Base-by-base conservation (phyloP, 1,140 invertebrate genomes). In the Hycleus cichorii region DNA sequence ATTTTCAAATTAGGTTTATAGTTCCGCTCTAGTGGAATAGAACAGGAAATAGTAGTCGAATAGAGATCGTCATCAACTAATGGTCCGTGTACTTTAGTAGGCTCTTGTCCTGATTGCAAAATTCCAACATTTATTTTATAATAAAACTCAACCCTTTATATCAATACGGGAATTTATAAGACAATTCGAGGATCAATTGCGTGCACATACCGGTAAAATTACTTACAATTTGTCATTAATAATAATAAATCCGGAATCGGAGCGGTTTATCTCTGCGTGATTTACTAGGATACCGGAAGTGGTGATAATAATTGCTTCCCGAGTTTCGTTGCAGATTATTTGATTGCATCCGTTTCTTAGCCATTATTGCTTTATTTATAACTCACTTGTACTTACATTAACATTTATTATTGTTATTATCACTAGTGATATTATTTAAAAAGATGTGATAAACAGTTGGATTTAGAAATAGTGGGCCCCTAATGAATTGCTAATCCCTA, bases 401-500 rank as follows among this genome's bases (percentile, higher is more conserved):
- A 53, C 46, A 44, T 45, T 26, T 25, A 53, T 45, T 53, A 38
- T 53, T 53, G 32, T 32, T 32, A 18, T 44, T 43, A 27, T 10
- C 47, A 12, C 12, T 12, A 12, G 12, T 12, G 25, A 9, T 18
- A 50, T 27, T 39, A 32, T 48, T n/a, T 24, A 7, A 47, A 18
- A 49, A 5, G 7, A 32, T 32, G 2, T 32, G 4, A 32, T 32
- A 32, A 32, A 32, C 32, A 32, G 7, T 32, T 32, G 32, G 32
- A 32, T 32, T 32, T 32, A 7, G 32, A 4, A 32, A 32, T 32
- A 32, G 32, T 32, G 32, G 32, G 0, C 32, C 32, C 7, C 18
- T 70, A 71, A 71, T 69, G 69, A 71, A 69, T 67, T 60, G 59
- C 64, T 70, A 72, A 70, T 72, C 68, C 68, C 65, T 57, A 52